Base-by-base conservation (phyloP, 37 sponge, comb jelly and placozoan species). In the Ephydatia muelleri region DNA sequence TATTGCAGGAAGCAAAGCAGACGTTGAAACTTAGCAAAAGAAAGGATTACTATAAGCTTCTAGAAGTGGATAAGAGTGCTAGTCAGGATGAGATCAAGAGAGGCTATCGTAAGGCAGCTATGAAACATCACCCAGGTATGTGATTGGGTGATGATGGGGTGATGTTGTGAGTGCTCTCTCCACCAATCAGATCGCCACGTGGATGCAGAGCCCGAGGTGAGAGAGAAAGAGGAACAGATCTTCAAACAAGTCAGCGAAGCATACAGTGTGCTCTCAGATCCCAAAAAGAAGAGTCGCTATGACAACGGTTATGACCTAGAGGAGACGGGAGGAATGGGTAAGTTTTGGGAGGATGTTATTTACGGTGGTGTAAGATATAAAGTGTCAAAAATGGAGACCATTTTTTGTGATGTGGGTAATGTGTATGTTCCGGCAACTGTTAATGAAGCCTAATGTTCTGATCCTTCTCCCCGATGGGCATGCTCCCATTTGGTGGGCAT, bases 181-280 rank as follows among this genome's bases (percentile, higher is more conserved):
- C 21, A 68, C 57, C 9, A 23, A 57, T 3, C 30, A 88, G 96
- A 95, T 86, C 90, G 96, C 25, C 92, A 92, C 72, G 70, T 90
- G 3, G 82, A 67, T 65, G 97, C 85, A 23, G 82, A 89, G 3
- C 88, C 83, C 16, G 93, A 93, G 30, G 86, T 89, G 66, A 79
- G 90, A 34, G 83, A 87, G 38, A 71, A 82, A 57, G 95, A 88
- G 64, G 99, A 99, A 83, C 49, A 83, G 70, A 86, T 84, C 38
- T 99, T 99, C 81, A 99, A 99, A 84, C 95, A 96, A 82, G 97
- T 96, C 9, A 93, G 97, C 57, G 95, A 96, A 75, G 99, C 99
- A 2, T 99, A 99, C 74, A 71, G 78, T 8, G 92, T 99, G 21
- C 83, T 99, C 35, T 95, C 97, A 13, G 99, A 99, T 76, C 70